Conservation (phyloP, 2,797 vertebrate genomes). For the Rhinatrema bivittatum region DNA sequence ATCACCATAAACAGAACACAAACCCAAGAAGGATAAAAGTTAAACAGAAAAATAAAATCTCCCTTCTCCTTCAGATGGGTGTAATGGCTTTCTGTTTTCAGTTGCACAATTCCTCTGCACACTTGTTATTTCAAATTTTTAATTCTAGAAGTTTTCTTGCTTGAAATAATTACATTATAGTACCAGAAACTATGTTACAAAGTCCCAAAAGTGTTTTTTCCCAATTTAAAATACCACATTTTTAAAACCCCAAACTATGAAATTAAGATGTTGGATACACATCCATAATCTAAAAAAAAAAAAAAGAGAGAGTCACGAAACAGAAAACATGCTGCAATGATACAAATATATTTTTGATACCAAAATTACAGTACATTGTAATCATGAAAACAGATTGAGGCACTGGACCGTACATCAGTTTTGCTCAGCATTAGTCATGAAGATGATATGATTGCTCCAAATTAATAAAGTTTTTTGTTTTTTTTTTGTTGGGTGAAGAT, state of each 20-base stretch:
- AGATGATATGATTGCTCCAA: constrained; percentile 8
- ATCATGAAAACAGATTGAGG: constrained; percentile 41
- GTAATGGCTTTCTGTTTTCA: too few species aligned
- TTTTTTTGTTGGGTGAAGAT: constrained; percentile 6
- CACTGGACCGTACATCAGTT: constrained; percentile 22
- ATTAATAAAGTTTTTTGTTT: constrained; percentile 14
- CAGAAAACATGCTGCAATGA: constrained; percentile 51
- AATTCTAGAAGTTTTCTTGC: background rate
- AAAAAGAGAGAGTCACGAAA: constrained; percentile 37
- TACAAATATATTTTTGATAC: constrained; percentile 49
- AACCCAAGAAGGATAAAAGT: too few species aligned
- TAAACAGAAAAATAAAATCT: too few species aligned
- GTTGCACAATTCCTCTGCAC: too few species aligned
- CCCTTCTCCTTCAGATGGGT: too few species aligned
- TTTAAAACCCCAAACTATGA: constrained; percentile 49
- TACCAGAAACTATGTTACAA: constrained; percentile 36
- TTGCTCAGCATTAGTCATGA: constrained; percentile 13
- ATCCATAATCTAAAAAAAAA: constrained; percentile 30
- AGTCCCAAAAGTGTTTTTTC: constrained; percentile 34
- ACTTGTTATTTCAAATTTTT: background rate
- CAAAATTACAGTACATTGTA: constrained; percentile 45
- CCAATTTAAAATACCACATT: constrained; percentile 51
- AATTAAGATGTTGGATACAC: constrained; percentile 41
- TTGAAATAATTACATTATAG: background rate
- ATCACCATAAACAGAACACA: too few species aligned